Evolutionary conservation across 2,797 vertebrate species (phyloP), one percentile per base, ranked within the genome.

Genomic region (Synanceia verrucosa): DNA sequence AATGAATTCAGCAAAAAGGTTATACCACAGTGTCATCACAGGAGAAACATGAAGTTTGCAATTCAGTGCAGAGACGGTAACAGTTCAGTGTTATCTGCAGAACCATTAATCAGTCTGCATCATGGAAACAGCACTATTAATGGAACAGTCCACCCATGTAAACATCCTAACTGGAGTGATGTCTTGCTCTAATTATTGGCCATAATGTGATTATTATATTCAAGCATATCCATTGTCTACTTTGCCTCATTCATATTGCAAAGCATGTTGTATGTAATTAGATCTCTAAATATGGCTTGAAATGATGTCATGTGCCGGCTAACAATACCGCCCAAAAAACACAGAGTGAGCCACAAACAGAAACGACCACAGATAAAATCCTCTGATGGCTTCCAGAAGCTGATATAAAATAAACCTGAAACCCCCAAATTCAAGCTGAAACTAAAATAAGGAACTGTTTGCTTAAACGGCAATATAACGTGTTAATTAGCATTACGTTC

Each of bases 151-250:
- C 33, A 14, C 41, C 44, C 23, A 47, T 68, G 63, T 60, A 70
- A 73, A 56, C 33, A 61, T 8, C 66, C 11, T 59, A 68, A 81
- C 41, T 62, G 58, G 47, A 59, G 57, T 52, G 44, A 61, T 61
- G 53, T n/a, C 16, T 53, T 47, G 28, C 31, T 50, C 28, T 76
- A 47, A 72, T 65, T 48, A 39, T 65, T 56, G 55, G 48, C 50
- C 24, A 63, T 77, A 48, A 79, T 75, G 21, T 36, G 43, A 79
- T 79, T 74, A 76, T 69, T 46, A 70, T 62, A 31, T 62, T 52
- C 73, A 50, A 69, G 70, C 53, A 68, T 23, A 60, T 12, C 16
- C n/a, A 65, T 53, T 65, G 63, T 82, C 60, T 39, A 29, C 37
- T 57, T 43, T 23, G 55, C 24, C 31, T 51, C 46, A 47, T 76